Evolutionary conservation across 2,888 invertebrate species (phyloP).

Genomic region (Lysandra bellargus): DNA sequence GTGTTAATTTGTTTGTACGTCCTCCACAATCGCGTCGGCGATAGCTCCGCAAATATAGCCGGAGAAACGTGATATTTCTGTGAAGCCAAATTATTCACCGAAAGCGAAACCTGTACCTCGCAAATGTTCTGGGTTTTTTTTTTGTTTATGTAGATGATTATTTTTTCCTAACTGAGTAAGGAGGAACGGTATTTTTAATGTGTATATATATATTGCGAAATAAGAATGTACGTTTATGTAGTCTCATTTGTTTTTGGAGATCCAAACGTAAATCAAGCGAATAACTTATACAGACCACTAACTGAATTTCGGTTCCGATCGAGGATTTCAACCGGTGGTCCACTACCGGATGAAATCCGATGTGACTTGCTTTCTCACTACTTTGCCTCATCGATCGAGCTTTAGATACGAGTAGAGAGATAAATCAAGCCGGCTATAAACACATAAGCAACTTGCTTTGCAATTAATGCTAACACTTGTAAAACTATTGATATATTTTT

Average conservation of each 20-base stretch:
- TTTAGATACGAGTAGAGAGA: neutral
- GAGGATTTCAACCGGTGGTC: neutral
- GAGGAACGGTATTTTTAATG: neutral
- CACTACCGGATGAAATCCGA: neutral
- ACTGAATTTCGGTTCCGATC: neutral
- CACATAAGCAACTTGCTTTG: neutral
- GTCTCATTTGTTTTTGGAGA: neutral
- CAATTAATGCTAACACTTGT: neutral
- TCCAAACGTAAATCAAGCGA: neutral
- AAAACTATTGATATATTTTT: too few relatives aligned
- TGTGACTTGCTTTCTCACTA: neutral
- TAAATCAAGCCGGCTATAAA: neutral
- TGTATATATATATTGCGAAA: neutral
- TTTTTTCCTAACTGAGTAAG: neutral
- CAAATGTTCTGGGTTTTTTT: neutral
- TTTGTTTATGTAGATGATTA: neutral
- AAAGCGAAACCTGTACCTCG: neutral
- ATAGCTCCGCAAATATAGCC: neutral
- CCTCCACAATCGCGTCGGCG: neutral
- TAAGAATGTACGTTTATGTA: too few relatives aligned
- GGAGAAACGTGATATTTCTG: neutral
- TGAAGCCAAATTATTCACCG: constrained; percentile 5
- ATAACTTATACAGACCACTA: neutral
- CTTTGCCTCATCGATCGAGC: neutral
- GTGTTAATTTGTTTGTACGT: constrained; percentile 7